Evolutionary conservation across 2,888 invertebrate species (phyloP), one percentile per base, ranked within the genome.

Genomic region (Andrena trimmerana): DNA sequence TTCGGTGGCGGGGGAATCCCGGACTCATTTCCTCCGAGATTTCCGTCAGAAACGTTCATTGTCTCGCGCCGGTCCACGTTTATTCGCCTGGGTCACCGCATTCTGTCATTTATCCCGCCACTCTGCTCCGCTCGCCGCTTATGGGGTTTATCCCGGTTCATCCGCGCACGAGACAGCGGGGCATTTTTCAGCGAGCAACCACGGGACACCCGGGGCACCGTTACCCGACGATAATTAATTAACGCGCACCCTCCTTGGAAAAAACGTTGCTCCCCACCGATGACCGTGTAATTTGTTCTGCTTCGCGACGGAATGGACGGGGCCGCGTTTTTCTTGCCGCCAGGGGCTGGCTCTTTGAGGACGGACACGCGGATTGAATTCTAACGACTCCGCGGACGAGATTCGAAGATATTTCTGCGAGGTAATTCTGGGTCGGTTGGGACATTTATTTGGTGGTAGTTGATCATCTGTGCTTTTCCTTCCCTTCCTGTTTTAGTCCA

Each of bases 21-120:
- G 4, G 65, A 24, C 62, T 76, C 68, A 36, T 83, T 83, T 59
- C 76, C 68, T 72, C 71, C 71, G 75, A 81, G 82, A 82, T 82
- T 75, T 81, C 75, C 81, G 75, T 60, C 75, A 52, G 81, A 81
- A 81, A 65, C 68, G 75, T 54, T 81, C 81, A 81, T 82, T 76
- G 82, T 82, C 71, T 59, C 71, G 42, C 36, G 20, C 4, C 70
- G 54, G 74, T 80, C 52, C 82, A 20, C 63, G 68, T 68, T 82
- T 75, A 81, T 81, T 33, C 71, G 36, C 62, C 48, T 27, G 27
- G 82, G 52, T 71, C 75, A 71, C 66, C 65, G 67, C 57, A 62
- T 82, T 67, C 80, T 62, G 50, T 70, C 73, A 72, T 81, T 70
- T 74, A 70, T 74, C 78, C 52, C 52, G 16, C 48, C 31, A 27